Conservation (phyloP, 2,797 vertebrate species). For the Threskiornis aethiopicus region DNA sequence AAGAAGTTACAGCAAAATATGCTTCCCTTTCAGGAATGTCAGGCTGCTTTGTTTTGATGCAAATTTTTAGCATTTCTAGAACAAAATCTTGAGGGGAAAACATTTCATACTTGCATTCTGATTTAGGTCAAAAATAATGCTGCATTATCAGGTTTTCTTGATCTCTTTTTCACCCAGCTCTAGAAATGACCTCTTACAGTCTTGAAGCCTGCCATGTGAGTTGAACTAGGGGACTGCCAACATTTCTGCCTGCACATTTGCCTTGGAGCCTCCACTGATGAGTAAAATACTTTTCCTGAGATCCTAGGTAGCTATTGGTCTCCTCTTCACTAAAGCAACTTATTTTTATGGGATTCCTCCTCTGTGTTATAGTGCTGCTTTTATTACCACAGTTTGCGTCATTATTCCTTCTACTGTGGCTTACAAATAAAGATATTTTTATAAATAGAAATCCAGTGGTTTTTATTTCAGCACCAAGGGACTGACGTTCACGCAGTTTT, state of each 20-base stretch:
- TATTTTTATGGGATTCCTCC: background rate
- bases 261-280: background rate
- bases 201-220: background rate
- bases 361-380: background rate
- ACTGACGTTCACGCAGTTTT: background rate
- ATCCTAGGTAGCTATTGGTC: background rate
- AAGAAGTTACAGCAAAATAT: background rate
- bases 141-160: background rate
- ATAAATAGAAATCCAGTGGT: background rate
- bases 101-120: background rate
- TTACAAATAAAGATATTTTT: background rate
- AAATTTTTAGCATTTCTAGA: background rate
- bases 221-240: background rate
- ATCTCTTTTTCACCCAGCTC: background rate
- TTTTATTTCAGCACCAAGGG: background rate
- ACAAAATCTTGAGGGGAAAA: background rate
- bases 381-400: background rate
- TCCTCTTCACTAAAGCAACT: background rate
- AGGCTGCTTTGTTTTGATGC: background rate
- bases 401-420: background rate
- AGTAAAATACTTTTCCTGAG: background rate
- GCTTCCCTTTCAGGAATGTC: background rate
- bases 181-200: background rate
- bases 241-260: background rate
- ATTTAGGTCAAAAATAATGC: background rate